Base-by-base conservation (phyloP, 2,113 vertebrate species). In the Plecturocebus donacophilus region DNA sequence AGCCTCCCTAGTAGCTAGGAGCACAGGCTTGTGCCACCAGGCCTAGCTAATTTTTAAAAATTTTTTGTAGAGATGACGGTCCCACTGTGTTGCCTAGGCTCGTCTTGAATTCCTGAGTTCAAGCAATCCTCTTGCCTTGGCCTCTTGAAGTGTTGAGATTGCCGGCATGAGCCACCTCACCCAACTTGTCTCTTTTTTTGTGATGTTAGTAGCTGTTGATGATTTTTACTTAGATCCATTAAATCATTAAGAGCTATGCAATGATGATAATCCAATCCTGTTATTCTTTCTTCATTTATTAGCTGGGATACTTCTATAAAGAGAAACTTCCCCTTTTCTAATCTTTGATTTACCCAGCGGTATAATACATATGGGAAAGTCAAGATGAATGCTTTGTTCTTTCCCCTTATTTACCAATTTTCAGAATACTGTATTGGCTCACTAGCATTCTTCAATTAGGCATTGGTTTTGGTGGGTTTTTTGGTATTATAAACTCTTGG, bases 181-280 rank as follows among this genome's bases (percentile, higher is more conserved):
- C 61, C 27, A 32, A 32, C 61, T 27, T 64, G 3, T 64, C 27
- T 93, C 13, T 88, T 23, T 77, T 47, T 90, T 32, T 94, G 30
- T 94, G 81, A 89, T 83, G 8, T 92, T 38, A 94, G 45, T 92
- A 88, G 58, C 81, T 87, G 32, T 94, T 97, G 61, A 61, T 71
- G 64, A 82, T 82, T 54, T 82, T 94, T 94, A 25, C 56, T 84
- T 91, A 47, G 42, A 58, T 77, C 56, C 35, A 66, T 77, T 87
- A 95, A 90, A 90, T 97, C 49, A 76, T 87, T 58, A 81, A 90
- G 35, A 42, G 11, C 35, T 87, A 8, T 19, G 87, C 40, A 92
- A 23, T 94, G 52, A 30, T 70, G 23, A 82, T 87, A 82, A 30
- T 85, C 17, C 35, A 81, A 38, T 52, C 82, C 47, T 85, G 6